A percentile compares a stretch with the other conserved stretches of the same genome.
These are phyloP conservation scores for Poecilia picta DNA, from an alignment of 2,797 vertebrate species.

Conservation along the genomic window DNA sequence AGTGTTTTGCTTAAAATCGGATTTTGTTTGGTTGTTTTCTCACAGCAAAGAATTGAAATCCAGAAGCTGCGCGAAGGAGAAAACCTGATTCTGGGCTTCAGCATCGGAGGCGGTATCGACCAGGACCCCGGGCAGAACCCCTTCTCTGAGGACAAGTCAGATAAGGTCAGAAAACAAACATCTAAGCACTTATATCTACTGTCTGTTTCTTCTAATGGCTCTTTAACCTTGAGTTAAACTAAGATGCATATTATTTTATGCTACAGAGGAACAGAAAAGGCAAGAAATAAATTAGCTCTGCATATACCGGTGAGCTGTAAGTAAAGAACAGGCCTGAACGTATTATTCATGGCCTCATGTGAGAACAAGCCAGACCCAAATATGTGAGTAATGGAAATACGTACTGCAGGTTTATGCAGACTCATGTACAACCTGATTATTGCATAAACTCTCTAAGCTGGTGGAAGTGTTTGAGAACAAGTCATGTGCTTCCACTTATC, in stretches of 20 bases:
- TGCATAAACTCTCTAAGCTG: neutral
- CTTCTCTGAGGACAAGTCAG: conserved; percentile 94
- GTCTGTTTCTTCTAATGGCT: neutral
- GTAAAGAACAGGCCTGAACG: conserved; percentile 43
- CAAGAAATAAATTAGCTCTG: neutral
- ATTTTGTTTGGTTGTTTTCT: neutral
- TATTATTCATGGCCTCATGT: conserved; percentile 25
- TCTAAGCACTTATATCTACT: no score
- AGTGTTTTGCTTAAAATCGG: neutral
- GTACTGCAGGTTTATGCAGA: conserved; percentile 13
- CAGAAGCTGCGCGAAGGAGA: conserved; percentile 89
- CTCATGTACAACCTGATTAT: neutral
- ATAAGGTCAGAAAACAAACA: conserved; percentile 85
- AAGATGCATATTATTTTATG: neutral
- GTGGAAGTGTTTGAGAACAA: neutral
- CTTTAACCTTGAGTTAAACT: neutral
- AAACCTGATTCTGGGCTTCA: conserved; percentile 96
- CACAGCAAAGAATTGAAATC: conserved; percentile 95
- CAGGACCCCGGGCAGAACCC: conserved; percentile 97
- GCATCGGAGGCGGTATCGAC: conserved; percentile 98
- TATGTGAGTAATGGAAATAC: conserved; percentile 23
- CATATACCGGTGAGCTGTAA: neutral
- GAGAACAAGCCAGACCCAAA: conserved; percentile 12
- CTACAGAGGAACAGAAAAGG: neutral
- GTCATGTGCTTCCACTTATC: neutral